Percentiles rank a stretch among this genome's conserved stretches.
Conservation (phyloP, 64 coral and sea anemone genomes). For the Hydrozoanthus tunicans region DNA sequence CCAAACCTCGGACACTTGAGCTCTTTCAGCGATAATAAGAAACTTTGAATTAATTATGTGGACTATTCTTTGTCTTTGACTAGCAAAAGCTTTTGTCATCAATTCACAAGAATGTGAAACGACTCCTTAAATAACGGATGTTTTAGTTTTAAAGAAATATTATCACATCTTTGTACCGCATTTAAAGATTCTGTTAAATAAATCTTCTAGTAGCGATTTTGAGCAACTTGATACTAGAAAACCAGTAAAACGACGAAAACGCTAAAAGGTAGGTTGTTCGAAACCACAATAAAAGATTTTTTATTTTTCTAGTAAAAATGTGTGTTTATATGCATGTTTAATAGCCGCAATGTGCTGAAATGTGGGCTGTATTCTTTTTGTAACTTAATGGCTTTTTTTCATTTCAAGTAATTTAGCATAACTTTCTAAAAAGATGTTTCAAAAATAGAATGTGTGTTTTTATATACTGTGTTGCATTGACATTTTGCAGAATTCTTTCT, state of each 20-base stretch:
- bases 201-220: background rate
- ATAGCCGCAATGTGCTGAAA: constrained; percentile 18
- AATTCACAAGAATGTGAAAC: constrained; percentile 42
- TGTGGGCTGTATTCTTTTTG: constrained; percentile 26
- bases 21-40: background rate
- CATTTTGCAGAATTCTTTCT: background rate
- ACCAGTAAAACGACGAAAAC: background rate
- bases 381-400: constrained; percentile 2
- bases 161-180: constrained; percentile 8
- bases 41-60: constrained; percentile 28
- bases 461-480: background rate
- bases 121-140: background rate
- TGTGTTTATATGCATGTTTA: background rate
- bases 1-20: constrained; percentile 30
- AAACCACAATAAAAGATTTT: constrained; percentile 12
- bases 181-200: background rate
- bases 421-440: constrained; percentile 6
- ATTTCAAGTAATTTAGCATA: constrained; percentile 24
- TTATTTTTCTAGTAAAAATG: background rate
- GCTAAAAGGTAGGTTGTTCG: background rate
- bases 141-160: constrained; percentile 30
- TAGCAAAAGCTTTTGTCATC: constrained; percentile 32
- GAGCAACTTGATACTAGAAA: background rate
- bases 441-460: background rate
- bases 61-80: constrained; percentile 21